These are phyloP conservation scores for Poecilia latipinna DNA, from an alignment of 2,113 vertebrate species.

Conservation along the genomic window DNA sequence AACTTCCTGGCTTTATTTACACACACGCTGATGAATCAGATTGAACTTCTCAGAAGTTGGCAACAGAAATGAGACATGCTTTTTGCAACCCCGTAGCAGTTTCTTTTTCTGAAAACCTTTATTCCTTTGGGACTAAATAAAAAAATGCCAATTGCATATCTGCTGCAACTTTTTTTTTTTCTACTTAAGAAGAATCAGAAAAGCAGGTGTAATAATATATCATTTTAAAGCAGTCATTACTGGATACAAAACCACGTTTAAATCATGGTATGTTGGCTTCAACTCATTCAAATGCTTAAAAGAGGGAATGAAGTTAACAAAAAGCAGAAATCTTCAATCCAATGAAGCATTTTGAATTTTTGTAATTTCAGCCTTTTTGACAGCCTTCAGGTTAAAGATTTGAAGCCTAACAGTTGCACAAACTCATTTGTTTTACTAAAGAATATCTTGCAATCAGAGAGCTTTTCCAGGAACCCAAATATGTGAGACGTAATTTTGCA, in stretches of 20 bases:
- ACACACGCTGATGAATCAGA: background rate
- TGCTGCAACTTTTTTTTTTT: background rate
- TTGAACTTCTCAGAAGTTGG: background rate
- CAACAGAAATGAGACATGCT: background rate
- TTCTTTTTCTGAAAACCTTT: background rate
- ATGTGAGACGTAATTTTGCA: slow-evolving; percentile 64
- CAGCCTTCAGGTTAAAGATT: slow-evolving; percentile 28
- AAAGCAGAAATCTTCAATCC: background rate
- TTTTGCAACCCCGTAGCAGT: background rate
- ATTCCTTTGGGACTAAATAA: background rate
- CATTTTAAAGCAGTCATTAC: background rate
- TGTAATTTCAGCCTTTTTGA: slow-evolving; percentile 23
- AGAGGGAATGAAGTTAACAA: background rate
- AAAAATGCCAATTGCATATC: background rate
- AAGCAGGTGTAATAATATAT: background rate
- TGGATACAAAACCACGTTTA: background rate
- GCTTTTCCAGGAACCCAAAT: slow-evolving; percentile 57
- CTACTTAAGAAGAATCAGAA: background rate
- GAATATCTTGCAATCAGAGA: slow-evolving; percentile 67
- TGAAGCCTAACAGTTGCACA: slow-evolving; percentile 38
- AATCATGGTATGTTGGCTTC: background rate
- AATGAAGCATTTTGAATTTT: background rate
- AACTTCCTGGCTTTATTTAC: background rate
- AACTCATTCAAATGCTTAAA: background rate
- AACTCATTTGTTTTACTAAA: slow-evolving; percentile 57